Percentiles rank a stretch among this genome's conserved stretches.
These are phyloP conservation scores for Ptychadena robeensis DNA, from an alignment of 2,797 vertebrate species.

Conservation along the genomic window DNA sequence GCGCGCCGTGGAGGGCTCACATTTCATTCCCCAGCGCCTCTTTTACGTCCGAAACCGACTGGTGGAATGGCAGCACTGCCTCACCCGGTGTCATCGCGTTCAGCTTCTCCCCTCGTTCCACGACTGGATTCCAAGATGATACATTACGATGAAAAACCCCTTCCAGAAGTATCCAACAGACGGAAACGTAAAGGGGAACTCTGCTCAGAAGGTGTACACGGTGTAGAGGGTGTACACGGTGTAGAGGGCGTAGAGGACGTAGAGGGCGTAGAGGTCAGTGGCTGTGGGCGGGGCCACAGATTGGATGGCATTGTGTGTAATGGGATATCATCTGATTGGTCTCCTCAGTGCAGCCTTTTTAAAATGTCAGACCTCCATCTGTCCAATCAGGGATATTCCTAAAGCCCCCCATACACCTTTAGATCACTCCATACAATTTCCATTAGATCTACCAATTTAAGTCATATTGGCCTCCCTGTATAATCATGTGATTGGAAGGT, in stretches of 20 bases:
- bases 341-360: too few species aligned
- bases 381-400: too few species aligned
- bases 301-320: too few species aligned
- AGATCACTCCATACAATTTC: too few species aligned
- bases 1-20: slow-evolving; percentile 39
- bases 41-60: slow-evolving; percentile 41
- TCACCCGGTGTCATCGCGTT: slow-evolving; percentile 46
- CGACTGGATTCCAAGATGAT: slow-evolving; percentile 20
- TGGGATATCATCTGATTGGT: too few species aligned
- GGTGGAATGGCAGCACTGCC: slow-evolving; percentile 32
- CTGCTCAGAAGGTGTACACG: not conserved
- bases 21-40: slow-evolving; percentile 50
- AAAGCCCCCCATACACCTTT: too few species aligned
- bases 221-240: not conserved
- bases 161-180: not conserved
- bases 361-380: too few species aligned
- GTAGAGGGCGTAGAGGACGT: not conserved
- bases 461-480: too few species aligned
- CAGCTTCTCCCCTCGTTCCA: slow-evolving; percentile 38
- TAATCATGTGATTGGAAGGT: too few species aligned
- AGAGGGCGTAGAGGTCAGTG: too few species aligned
- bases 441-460: too few species aligned
- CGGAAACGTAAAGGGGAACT: not conserved
- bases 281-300: too few species aligned
- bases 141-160: slow-evolving; percentile 47